phyloP scores from a whole-genome alignment of 2,113 vertebrate species.

The Siphamia tubifer region DNA sequence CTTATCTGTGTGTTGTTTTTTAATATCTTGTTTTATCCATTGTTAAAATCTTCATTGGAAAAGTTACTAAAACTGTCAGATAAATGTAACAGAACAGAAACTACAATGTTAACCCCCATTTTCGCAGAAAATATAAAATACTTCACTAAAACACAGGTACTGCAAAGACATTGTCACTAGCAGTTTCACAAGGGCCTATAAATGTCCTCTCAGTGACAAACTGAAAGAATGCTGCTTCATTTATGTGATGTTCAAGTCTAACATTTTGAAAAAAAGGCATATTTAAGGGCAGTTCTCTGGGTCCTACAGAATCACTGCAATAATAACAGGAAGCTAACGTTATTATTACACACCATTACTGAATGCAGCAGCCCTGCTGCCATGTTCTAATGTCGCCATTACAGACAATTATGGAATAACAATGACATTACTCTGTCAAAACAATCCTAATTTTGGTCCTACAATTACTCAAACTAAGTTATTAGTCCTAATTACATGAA shows the following conservation, averaged over 20 bases:
- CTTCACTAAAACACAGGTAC: too few species aligned
- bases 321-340: slow-evolving; percentile 69
- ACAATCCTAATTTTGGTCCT: slow-evolving; percentile 43
- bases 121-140: too few species aligned
- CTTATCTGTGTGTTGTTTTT: too few species aligned
- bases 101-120: too few species aligned
- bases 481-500: slow-evolving; percentile 36
- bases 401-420: slow-evolving; percentile 61
- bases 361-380: slow-evolving; percentile 25
- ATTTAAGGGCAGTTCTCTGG: slow-evolving; percentile 2
- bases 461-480: slow-evolving; percentile 35
- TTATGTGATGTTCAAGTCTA: neutral
- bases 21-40: too few species aligned
- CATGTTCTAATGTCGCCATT: slow-evolving; percentile 61
- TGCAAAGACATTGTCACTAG: too few species aligned
- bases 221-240: neutral
- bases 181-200: neutral
- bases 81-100: too few species aligned
- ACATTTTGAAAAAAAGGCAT: neutral
- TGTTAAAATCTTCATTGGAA: too few species aligned
- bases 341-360: slow-evolving; percentile 68
- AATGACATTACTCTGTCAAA: slow-evolving; percentile 46
- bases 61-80: too few species aligned
- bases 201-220: slow-evolving; percentile 1
- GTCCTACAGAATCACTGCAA: slow-evolving; percentile 26